These are phyloP conservation scores for Orius insidiosus DNA, from an alignment of 1,140 invertebrate species.

Conservation along the genomic window DNA sequence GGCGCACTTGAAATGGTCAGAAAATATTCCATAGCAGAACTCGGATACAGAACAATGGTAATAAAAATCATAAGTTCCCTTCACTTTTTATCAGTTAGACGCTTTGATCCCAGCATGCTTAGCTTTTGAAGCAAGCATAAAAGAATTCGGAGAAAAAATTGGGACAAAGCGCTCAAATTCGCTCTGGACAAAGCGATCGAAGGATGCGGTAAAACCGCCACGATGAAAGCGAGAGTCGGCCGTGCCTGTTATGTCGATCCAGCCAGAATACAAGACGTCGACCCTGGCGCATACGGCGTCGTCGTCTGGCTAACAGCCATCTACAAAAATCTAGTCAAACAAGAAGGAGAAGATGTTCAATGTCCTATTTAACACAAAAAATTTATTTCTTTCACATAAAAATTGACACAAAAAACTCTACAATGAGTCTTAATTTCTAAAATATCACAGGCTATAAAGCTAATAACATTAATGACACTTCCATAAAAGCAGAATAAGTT, in stretches of 20 bases:
- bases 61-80: too few species aligned
- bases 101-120: constrained; percentile 18
- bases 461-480: too few species aligned
- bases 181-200: constrained; percentile 16
- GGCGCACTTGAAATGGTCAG: constrained; percentile 37
- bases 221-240: constrained; percentile 28
- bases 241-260: constrained; percentile 40
- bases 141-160: constrained; percentile 6
- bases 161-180: constrained; percentile 13
- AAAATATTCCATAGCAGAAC: constrained; percentile 52
- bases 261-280: constrained; percentile 30
- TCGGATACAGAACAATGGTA: constrained; percentile 64
- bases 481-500: too few species aligned
- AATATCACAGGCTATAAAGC: too few species aligned
- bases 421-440: too few species aligned
- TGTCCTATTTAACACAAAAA: constrained; percentile 4
- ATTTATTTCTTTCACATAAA: too few species aligned
- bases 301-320: constrained; percentile 34
- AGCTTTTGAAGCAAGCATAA: constrained; percentile 9
- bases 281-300: constrained; percentile 49
- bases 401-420: too few species aligned
- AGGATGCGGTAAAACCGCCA: constrained; percentile 15
- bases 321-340: constrained; percentile 15
- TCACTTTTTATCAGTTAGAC: constrained; percentile 14
- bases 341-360: constrained; percentile 2